Percentiles rank a stretch among this genome's conserved stretches.
Evolutionary conservation across 1,140 invertebrate species (phyloP).

Genomic region (Lasaia peninsularis): DNA sequence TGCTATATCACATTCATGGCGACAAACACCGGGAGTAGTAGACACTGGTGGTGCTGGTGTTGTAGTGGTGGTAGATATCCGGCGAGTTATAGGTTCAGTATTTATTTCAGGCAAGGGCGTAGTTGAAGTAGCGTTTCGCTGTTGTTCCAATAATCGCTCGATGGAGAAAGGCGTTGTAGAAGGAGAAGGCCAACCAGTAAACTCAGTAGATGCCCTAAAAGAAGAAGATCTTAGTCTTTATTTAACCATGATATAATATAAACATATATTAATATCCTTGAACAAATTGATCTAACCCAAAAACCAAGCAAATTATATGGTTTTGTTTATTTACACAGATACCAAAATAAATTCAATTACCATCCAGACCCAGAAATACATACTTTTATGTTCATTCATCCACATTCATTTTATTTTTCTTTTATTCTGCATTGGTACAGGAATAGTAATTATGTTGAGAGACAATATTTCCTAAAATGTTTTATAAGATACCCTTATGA

Average conservation of each 20-base stretch:
- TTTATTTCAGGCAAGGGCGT: conserved; percentile 63
- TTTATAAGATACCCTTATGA: too few relatives aligned
- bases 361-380: too few relatives aligned
- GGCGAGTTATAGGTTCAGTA: conserved; percentile 77
- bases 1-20: conserved; percentile 87
- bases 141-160: conserved; percentile 87
- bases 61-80: conserved; percentile 87
- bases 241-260: neutral
- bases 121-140: conserved; percentile 80
- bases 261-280: neutral
- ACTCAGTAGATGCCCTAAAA: conserved; percentile 88
- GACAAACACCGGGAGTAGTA: conserved; percentile 89
- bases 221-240: conserved; percentile 16
- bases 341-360: too few relatives aligned
- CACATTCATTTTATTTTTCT: too few relatives aligned
- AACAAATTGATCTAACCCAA: neutral
- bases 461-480: too few relatives aligned
- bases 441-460: too few relatives aligned
- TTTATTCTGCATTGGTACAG: too few relatives aligned
- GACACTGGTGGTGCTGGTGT: conserved; percentile 84
- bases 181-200: conserved; percentile 92
- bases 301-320: too few relatives aligned
- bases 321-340: too few relatives aligned
- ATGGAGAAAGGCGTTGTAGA: conserved; percentile 91
- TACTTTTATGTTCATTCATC: too few relatives aligned